Evolutionary conservation across 2,888 invertebrate genomes (phyloP), one percentile per base, ranked within the genome.

Genomic region (Andrena minutula): DNA sequence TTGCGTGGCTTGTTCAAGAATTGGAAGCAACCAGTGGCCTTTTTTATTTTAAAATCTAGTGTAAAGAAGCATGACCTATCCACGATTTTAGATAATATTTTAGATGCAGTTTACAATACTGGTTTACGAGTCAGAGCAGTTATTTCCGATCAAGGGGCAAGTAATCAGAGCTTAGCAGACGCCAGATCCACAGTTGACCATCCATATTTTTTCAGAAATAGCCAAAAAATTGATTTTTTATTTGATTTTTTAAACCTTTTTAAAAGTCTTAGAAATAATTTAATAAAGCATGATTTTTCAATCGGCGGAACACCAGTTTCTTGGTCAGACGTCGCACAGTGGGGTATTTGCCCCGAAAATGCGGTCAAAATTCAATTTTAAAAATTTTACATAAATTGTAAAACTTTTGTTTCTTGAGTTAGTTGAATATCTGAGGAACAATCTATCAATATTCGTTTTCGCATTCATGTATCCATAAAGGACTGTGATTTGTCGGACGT

Each of bases 141-240:
- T 49, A n/a, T 20, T 16, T 49, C 49, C 49, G 49, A 49, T 49
- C 49, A 49, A n/a, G 49, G 49, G n/a, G n/a, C n/a, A 49, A 49
- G 49, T 49, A 49, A 49, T 49, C 49, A 49, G n/a, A 49, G 49
- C n/a, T 6, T 49, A n/a, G 49, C 49, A 49, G 70, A 75, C 35
- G 8, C 1, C 2, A 35, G 35, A 35, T 2, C 1, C 35, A 35
- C 35, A 35, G 8, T 35, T 35, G 35, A 35, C 8, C 35, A 35
- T 35, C 35, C 35, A 35, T 35, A 8, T 35, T 58, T 28, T 58
- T 28, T 28, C 16, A 26, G 16, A 28, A 58, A 58, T 28, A 28
- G 7, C 2, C 26, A 26, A 61, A 26, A 64, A 16, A 5, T 16
- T 47, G 1, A 30, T 5, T 49, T 49, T 28, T 49, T 65, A 8